Conservation (phyloP, 2,888 invertebrate genomes). For the Gari tellinella region DNA sequence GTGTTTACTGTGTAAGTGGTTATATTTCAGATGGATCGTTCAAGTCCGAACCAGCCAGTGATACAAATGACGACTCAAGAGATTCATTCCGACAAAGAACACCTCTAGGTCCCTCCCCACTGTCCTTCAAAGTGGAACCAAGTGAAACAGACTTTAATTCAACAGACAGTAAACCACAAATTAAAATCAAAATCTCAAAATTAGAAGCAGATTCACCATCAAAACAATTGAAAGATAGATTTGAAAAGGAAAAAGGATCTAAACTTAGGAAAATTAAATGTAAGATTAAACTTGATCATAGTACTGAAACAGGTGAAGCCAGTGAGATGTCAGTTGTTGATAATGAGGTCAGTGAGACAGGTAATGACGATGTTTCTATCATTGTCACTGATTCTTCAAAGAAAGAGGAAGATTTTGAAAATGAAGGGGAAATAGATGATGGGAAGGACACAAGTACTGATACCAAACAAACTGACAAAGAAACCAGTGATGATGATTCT, state of each 20-base stretch:
- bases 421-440: conserved; percentile 1
- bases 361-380: not conserved
- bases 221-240: conserved; percentile 53
- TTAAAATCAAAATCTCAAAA: conserved; percentile 43
- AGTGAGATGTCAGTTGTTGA: not conserved
- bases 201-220: conserved; percentile 40
- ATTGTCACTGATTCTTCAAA: not conserved
- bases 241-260: conserved; percentile 57
- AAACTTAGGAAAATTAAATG: conserved; percentile 71
- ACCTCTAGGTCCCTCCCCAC: conserved; percentile 52
- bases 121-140: conserved; percentile 48
- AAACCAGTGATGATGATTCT: too few relatives aligned
- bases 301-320: conserved; percentile 41
- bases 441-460: not conserved
- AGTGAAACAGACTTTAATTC: conserved; percentile 4
- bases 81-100: conserved; percentile 53
- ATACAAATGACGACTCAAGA: conserved; percentile 52
- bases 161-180: conserved; percentile 22
- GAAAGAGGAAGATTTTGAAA: conserved; percentile 3
- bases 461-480: not conserved
- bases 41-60: conserved; percentile 53
- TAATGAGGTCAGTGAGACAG: conserved; percentile 6
- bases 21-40: not conserved
- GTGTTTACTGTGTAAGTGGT: too few relatives aligned
- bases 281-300: conserved; percentile 70